Conservation (phyloP, 2,113 vertebrate species). For the Phylloscopus trochilus region DNA sequence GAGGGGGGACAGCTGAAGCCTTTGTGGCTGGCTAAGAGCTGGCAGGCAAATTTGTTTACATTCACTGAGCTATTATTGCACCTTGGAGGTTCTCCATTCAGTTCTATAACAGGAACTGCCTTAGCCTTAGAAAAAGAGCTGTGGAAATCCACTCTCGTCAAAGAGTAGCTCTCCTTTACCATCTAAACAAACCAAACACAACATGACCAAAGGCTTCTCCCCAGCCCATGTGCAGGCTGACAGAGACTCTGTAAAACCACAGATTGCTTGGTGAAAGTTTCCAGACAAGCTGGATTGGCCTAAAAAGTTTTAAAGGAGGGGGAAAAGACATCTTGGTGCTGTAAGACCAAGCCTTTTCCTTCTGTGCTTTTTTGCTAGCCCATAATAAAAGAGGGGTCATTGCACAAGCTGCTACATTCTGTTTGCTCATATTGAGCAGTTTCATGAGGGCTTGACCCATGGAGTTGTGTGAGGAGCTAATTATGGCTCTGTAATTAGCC, state of each 20-base stretch:
- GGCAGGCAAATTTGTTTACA: background rate
- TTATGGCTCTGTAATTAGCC: background rate
- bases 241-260: background rate
- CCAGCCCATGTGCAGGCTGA: background rate
- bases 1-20: background rate
- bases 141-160: background rate
- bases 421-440: background rate
- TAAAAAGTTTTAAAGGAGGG: background rate
- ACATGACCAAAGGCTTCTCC: background rate
- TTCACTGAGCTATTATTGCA: background rate
- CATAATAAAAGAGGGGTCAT: background rate
- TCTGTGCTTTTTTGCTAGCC: background rate
- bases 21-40: background rate
- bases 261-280: background rate
- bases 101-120: background rate
- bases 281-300: background rate
- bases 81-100: background rate
- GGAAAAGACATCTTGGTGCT: background rate
- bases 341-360: background rate
- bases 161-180: background rate
- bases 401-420: constrained; percentile 13
- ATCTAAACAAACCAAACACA: background rate
- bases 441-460: background rate
- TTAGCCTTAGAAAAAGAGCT: background rate
- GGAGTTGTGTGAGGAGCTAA: constrained; percentile 5